Evolutionary conservation across 2,113 vertebrate genomes (phyloP).

Genomic region (Hucho hucho): DNA sequence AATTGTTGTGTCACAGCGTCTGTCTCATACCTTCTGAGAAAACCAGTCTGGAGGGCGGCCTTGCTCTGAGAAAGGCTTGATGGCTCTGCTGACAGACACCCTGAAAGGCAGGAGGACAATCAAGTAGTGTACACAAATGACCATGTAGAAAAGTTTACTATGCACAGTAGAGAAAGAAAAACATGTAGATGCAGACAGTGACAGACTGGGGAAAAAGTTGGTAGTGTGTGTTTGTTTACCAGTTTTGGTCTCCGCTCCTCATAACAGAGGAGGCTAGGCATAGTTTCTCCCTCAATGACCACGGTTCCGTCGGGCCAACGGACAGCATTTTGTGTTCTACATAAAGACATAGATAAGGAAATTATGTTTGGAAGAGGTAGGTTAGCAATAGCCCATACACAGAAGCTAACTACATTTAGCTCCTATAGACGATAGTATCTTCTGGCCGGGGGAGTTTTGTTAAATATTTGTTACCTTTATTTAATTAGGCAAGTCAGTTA

Average conservation of each 20-base stretch:
- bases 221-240: conserved; percentile 72
- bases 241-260: conserved; percentile 98
- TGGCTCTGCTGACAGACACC: conserved; percentile 98
- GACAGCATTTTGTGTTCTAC: conserved; percentile 94
- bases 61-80: conserved; percentile 96
- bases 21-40: conserved; percentile 88
- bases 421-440: no score
- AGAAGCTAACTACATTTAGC: no score
- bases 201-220: background rate
- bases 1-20: background rate
- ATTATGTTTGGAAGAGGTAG: background rate
- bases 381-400: no score
- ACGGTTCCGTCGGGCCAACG: conserved; percentile 92
- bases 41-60: conserved; percentile 98
- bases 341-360: background rate
- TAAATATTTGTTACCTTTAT: no score
- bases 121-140: background rate
- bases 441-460: no score
- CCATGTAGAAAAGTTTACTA: background rate
- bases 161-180: background rate
- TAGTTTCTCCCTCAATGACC: conserved; percentile 95
- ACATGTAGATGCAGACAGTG: background rate
- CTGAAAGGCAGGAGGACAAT: conserved; percentile 60
- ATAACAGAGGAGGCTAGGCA: conserved; percentile 97
- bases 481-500: no score